Conservation (phyloP, 2,797 vertebrate genomes). For the Aulostomus chinensis region DNA sequence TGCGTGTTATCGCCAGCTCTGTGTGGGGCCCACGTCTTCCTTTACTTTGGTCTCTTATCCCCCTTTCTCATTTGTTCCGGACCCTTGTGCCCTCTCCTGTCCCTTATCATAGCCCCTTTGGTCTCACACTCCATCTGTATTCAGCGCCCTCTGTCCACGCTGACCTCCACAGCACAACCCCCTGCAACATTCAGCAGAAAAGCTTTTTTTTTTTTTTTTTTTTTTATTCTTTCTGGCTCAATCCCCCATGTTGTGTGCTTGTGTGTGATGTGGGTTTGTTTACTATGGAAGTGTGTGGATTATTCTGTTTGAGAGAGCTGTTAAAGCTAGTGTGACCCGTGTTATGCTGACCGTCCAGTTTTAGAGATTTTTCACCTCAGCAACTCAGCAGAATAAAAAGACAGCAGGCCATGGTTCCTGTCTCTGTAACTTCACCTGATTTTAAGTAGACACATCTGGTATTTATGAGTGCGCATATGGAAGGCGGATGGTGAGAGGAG, state of each 20-base stretch:
- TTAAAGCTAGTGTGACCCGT: constrained; percentile 59
- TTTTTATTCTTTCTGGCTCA: constrained; percentile 39
- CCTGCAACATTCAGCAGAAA: constrained; percentile 56
- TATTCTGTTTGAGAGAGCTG: constrained; percentile 66
- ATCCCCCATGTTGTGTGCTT: constrained; percentile 12
- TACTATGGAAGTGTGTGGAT: constrained; percentile 48
- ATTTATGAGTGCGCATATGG: constrained; percentile 43
- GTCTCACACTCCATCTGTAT: constrained; percentile 57
- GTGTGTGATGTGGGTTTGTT: constrained; percentile 14
- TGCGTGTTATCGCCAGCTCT: constrained; percentile 45
- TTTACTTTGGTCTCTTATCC: constrained; percentile 18
- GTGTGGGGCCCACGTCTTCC: constrained; percentile 40
- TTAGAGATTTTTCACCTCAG: constrained; percentile 63
- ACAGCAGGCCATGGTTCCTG: constrained; percentile 46
- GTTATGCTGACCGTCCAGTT: constrained; percentile 74
- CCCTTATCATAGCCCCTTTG: constrained; percentile 64
- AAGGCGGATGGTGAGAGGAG: constrained; percentile 2
- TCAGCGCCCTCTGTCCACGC: constrained; percentile 38
- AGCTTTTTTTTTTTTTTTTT: too few relatives aligned
- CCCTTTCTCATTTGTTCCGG: constrained; percentile 36
- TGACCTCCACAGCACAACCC: constrained; percentile 47
- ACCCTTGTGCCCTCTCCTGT: constrained; percentile 45
- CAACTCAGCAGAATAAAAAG: constrained; percentile 68
- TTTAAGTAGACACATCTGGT: constrained; percentile 56
- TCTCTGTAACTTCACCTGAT: constrained; percentile 59